Conservation (phyloP, 2,888 invertebrate species). For the Agrenia bidenticulata region DNA sequence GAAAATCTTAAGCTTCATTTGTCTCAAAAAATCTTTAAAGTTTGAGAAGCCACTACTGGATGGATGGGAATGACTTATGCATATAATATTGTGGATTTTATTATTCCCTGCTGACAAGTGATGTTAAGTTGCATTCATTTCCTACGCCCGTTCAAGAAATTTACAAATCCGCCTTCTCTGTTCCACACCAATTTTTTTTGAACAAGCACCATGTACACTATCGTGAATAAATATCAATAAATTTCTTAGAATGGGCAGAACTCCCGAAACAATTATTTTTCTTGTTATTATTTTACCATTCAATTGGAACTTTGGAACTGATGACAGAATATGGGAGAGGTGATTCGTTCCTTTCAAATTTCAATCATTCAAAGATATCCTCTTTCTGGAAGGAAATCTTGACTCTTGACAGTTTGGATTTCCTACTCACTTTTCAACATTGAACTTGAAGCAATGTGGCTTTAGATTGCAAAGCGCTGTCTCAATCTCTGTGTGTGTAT, state of each 20-base stretch:
- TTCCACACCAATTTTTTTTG: not conserved
- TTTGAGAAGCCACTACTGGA: too few relatives aligned
- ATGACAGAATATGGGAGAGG: conserved; percentile 12
- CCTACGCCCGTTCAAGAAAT: not conserved
- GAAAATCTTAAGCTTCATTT: too few relatives aligned
- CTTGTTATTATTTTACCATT: not conserved
- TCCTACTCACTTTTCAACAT: not conserved
- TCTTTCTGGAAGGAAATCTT: not conserved
- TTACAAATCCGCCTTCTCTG: not conserved
- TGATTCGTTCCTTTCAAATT: conserved; percentile 22
- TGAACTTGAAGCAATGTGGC: not conserved
- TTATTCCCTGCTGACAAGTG: too few relatives aligned
- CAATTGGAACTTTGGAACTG: conserved; percentile 1
- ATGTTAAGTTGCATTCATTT: not conserved
- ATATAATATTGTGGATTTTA: too few relatives aligned
- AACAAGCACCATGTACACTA: conserved; percentile 1
- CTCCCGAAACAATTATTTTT: conserved; percentile 13
- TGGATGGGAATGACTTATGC: too few relatives aligned
- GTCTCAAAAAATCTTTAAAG: too few relatives aligned
- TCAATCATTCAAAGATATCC: not conserved
- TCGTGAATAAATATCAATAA: conserved; percentile 5
- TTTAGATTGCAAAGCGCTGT: not conserved
- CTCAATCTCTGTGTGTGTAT: not conserved
- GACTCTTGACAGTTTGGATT: conserved; percentile 7
- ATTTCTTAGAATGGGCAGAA: conserved; percentile 19